phyloP scores from a whole-genome alignment of 2,888 invertebrate species.

The Drosophila paranaensis region DNA sequence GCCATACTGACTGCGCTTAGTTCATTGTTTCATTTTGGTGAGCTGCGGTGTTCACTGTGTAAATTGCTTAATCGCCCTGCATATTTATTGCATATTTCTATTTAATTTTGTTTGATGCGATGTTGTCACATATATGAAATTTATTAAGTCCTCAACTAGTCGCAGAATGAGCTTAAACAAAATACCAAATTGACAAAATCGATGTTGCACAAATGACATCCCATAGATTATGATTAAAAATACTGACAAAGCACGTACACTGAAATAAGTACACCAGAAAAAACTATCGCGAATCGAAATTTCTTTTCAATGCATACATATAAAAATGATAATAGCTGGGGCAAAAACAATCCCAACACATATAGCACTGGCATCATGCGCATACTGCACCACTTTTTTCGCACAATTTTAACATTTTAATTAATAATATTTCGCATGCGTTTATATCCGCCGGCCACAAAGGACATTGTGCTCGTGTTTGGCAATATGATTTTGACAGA shows the following conservation, averaged over 20 bases:
- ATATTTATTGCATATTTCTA: slow-evolving; percentile 20
- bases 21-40: neutral
- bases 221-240: neutral
- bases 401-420: slow-evolving; percentile 39
- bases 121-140: slow-evolving; percentile 4
- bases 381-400: neutral
- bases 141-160: neutral
- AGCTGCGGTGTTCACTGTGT: neutral
- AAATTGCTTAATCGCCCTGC: slow-evolving; percentile 26
- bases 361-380: neutral
- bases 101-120: slow-evolving; percentile 3
- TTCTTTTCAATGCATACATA: neutral
- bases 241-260: neutral
- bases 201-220: too few species aligned
- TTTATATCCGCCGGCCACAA: slow-evolving; percentile 17
- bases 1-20: slow-evolving; percentile 3
- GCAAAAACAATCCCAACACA: slow-evolving; percentile 1
- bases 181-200: neutral
- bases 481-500: slow-evolving; percentile 68
- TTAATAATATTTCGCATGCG: slow-evolving; percentile 51
- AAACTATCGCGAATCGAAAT: neutral
- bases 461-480: slow-evolving; percentile 36
- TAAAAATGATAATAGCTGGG: neutral
- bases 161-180: neutral
- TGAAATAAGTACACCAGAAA: neutral